These are phyloP conservation scores for Rhagoletis zephyria DNA, from an alignment of 1,140 invertebrate species.

Conservation along the genomic window DNA sequence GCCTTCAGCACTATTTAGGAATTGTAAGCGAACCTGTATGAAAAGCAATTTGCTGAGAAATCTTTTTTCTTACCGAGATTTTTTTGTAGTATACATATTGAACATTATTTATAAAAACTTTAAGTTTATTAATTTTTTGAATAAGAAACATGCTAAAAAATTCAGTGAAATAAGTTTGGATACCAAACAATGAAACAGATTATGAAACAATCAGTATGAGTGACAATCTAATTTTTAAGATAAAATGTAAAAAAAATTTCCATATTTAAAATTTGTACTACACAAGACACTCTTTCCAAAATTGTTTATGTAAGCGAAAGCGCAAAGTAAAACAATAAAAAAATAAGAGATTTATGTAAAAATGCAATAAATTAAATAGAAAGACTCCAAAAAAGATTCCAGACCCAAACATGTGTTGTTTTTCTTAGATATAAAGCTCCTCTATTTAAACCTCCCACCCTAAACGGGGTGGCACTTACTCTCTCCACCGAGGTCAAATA, in stretches of 20 bases:
- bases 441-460: too few relatives aligned
- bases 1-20: not conserved
- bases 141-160: too few relatives aligned
- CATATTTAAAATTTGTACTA: slow-evolving; percentile 5
- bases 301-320: not conserved
- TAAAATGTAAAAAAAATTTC: not conserved
- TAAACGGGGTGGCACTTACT: too few relatives aligned
- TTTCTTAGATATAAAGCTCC: too few relatives aligned
- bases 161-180: not conserved
- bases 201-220: slow-evolving; percentile 10
- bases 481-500: too few relatives aligned
- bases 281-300: slow-evolving; percentile 20
- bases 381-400: not conserved
- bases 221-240: slow-evolving; percentile 38
- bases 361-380: not conserved
- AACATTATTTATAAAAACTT: too few relatives aligned
- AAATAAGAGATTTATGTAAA: not conserved
- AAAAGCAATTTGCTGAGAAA: too few relatives aligned
- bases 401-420: too few relatives aligned
- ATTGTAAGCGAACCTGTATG: not conserved
- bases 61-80: not conserved
- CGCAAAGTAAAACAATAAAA: not conserved
- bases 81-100: too few relatives aligned
- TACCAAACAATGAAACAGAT: not conserved
- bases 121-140: too few relatives aligned